phyloP scores from a whole-genome alignment of 2,113 vertebrate genomes.

The Australoheros scitulus region DNA sequence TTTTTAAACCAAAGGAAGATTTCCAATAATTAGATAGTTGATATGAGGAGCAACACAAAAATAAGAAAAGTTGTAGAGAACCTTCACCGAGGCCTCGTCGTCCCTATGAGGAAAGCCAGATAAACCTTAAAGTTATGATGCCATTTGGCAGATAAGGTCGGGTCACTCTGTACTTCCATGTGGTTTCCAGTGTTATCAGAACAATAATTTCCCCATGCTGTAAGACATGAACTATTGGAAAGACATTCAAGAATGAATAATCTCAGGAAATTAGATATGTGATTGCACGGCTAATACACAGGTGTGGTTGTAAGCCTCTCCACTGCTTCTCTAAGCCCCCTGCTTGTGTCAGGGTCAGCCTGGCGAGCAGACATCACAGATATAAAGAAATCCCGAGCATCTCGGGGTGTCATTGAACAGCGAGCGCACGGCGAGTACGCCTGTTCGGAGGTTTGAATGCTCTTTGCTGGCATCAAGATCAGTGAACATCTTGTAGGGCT shows the following conservation, averaged over 20 bases:
- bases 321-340: background rate
- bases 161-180: background rate
- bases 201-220: background rate
- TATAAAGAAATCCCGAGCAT: background rate
- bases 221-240: background rate
- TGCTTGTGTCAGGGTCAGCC: background rate
- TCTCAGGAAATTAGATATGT: slow-evolving; percentile 1
- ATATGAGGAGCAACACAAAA: background rate
- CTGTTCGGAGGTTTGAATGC: background rate
- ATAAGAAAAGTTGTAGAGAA: no score
- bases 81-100: background rate
- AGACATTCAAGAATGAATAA: background rate
- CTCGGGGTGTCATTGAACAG: background rate
- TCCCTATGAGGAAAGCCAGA: background rate
- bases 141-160: background rate
- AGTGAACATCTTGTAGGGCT: slow-evolving; percentile 14
- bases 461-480: slow-evolving; percentile 6
- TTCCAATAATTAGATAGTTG: accelerated
- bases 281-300: background rate
- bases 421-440: background rate
- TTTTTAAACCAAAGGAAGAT: no score
- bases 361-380: background rate
- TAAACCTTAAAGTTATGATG: background rate
- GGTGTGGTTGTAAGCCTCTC: background rate
- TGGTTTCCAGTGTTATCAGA: background rate